Base-by-base conservation (phyloP, 1,140 invertebrate genomes). In the Leptonema lineaticorne region DNA sequence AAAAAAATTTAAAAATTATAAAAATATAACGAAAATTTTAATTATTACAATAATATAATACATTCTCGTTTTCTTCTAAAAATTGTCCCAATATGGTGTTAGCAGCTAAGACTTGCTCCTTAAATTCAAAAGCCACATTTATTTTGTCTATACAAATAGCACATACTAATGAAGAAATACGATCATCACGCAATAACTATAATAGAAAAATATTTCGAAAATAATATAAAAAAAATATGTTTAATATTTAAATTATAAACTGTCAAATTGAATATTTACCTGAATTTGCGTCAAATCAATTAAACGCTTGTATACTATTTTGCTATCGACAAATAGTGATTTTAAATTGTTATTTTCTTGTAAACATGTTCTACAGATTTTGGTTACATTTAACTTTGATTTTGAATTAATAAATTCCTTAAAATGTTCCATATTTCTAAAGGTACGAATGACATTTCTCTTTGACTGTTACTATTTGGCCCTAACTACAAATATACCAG, bases 281-380 rank as follows among this genome's bases (percentile, higher is more conserved):
- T 64, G 24, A 18, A 64, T 18, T 50, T 64, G 45, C 0, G 45
- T 50, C n/a, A 48, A 5, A 20, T 2, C 16, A 5, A 28, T 64
- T 18, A 64, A 50, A 16, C 5, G 4, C 1, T 16, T 20, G 16
- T 48, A 11, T 11, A 64, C 16, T 26, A n/a, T n/a, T 29, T 4
- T 18, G 14, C 50, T 18, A 11, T 27, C 3, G 16, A 1, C 16
- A 50, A 50, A 64, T 16, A 64, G 28, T 64, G 62, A 28, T 1
- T 6, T 45, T 18, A 48, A 29, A 14, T 50, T 41, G n/a, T 27
- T 41, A 9, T 64, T 28, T 16, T 46, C 27, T 28, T 9, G 1
- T 11, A 64, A 26, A 50, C 62, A 64, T 29, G 41, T 64, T 28
- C 62, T 64, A 50, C 62, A 64, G 18, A 50, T 28, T 16, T 64